Evolutionary conservation across 2,113 vertebrate genomes (phyloP).

Genomic region (Heptranchias perlo): DNA sequence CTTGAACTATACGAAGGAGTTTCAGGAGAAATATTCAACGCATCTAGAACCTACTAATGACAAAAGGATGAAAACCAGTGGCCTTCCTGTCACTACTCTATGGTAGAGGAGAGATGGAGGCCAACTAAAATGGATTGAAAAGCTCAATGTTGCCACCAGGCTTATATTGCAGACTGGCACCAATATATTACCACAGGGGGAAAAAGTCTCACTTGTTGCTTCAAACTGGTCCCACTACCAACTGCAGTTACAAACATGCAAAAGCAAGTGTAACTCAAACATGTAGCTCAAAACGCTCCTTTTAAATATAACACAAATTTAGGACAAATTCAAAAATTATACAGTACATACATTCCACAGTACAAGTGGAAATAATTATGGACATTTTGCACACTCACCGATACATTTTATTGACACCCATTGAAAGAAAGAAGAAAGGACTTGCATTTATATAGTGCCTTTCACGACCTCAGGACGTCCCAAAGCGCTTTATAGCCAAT

Average conservation of each 20-base stretch:
- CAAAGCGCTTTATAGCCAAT: too few species aligned
- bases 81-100: background rate
- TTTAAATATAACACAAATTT: background rate
- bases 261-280: background rate
- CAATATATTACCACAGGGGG: background rate
- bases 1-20: constrained; percentile 35
- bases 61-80: constrained; percentile 14
- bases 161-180: background rate
- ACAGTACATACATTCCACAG: background rate
- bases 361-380: background rate
- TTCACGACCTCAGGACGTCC: too few species aligned
- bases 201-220: background rate
- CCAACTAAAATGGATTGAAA: background rate
- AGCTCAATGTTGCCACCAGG: background rate
- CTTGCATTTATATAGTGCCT: too few species aligned
- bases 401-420: background rate
- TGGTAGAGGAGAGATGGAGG: background rate
- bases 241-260: background rate
- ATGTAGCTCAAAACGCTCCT: background rate
- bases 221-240: background rate
- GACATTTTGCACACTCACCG: background rate
- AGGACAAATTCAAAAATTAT: background rate
- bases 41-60: constrained; percentile 18
- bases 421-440: background rate
- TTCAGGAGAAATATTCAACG: constrained; percentile 34